Base-by-base conservation (phyloP, 2,113 vertebrate genomes). In the Amblyornis subalaris region DNA sequence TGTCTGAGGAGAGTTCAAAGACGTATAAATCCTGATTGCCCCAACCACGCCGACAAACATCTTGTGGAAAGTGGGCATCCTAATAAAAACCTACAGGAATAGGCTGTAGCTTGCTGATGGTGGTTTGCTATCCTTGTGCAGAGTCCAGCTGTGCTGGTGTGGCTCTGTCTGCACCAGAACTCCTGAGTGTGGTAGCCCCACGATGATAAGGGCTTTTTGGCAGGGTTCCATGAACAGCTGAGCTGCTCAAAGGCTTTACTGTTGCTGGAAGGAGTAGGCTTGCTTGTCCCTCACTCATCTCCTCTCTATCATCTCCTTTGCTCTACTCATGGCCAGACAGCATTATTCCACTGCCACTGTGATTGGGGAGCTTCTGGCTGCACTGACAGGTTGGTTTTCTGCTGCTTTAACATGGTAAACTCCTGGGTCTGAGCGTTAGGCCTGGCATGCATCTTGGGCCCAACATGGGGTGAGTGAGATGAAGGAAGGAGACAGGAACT, bases 161-260 rank as follows among this genome's bases (percentile, higher is more conserved):
- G 83, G 51, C 78, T 79, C 71, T 0, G 3, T 89, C 78, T 91
- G 71, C 33, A 35, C 65, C 83, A 89, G 25, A 84, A 11, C 72
- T 72, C 4, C 65, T 19, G 26, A 78, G 47, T 50, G 7, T 23
- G 9, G 70, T 16, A 85, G 88, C 75, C 58, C 33, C 55, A 12
- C 0, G 1, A 24, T 42, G 93, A 86, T 95, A 92, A 95, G 88
- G 67, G 35, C 35, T 74, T 73, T 42, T 72, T 93, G 94, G 90
- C 90, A 71, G 38, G 22, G 20, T 72, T 96, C 88, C 85, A 74
- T 3, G 42, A 42, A 29, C 88, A 88, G 88, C 79, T 86, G 90
- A 88, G 75, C n/a, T 54, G 28, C 75, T 85, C 71, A 15, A 48
- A 90, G 33, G 29, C 85, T 85, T 70, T 35, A 12, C 33, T 83